These are phyloP conservation scores for Ophonus ardosiacus DNA, from an alignment of 2,888 invertebrate species.

Conservation along the genomic window DNA sequence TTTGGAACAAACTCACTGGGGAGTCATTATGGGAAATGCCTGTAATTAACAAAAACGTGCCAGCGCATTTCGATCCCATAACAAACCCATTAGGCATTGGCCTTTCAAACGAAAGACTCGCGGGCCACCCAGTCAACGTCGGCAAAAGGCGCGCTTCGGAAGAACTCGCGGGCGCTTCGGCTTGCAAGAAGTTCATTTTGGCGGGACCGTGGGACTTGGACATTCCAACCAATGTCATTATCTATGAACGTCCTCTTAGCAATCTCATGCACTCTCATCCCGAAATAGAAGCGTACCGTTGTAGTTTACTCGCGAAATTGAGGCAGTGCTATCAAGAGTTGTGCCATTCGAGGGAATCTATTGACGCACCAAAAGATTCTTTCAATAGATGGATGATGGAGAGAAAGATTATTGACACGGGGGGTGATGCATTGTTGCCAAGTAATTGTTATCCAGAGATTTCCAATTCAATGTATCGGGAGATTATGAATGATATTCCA, in stretches of 20 bases:
- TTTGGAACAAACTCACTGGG: constrained; percentile 96
- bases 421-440: constrained; percentile 93
- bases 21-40: constrained; percentile 98
- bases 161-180: constrained; percentile 84
- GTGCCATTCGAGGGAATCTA: constrained; percentile 93
- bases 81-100: constrained; percentile 93
- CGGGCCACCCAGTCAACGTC: constrained; percentile 77
- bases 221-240: constrained; percentile 93
- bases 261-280: constrained; percentile 95
- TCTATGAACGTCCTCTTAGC: constrained; percentile 91
- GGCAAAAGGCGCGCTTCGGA: constrained; percentile 88
- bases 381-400: constrained; percentile 98
- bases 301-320: constrained; percentile 88
- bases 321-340: constrained; percentile 95
- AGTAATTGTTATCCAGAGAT: constrained; percentile 95
- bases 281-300: constrained; percentile 92
- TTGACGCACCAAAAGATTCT: constrained; percentile 97
- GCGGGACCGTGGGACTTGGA: constrained; percentile 98
- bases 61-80: constrained; percentile 89
- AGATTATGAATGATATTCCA: constrained; percentile 99
- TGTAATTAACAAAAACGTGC: constrained; percentile 88
- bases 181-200: constrained; percentile 90
- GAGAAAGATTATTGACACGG: constrained; percentile 91
- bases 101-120: constrained; percentile 69
- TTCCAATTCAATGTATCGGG: constrained; percentile 96